Evolutionary conservation across 2,113 vertebrate species (phyloP).

Genomic region (Poeciliopsis prolifica): DNA sequence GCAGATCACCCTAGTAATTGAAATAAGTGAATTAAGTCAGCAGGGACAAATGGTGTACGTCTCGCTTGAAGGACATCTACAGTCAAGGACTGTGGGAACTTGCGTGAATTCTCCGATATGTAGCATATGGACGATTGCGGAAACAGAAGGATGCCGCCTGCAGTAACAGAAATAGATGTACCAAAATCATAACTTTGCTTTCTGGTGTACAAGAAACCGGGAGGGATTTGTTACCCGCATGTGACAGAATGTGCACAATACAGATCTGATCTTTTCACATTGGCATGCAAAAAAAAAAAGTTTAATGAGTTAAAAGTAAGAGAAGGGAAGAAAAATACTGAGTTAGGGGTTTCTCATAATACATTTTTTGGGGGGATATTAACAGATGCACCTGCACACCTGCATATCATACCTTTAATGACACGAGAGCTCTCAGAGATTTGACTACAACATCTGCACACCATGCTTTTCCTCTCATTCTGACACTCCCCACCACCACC

Average conservation of each 20-base stretch:
- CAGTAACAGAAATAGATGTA: slow-evolving; percentile 58
- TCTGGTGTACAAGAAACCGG: slow-evolving; percentile 34
- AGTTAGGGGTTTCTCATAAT: slow-evolving; percentile 7
- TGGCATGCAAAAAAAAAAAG: background rate
- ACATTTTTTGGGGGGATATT: background rate
- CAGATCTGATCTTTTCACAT: background rate
- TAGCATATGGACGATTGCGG: slow-evolving; percentile 52
- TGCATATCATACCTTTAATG: slow-evolving; percentile 8
- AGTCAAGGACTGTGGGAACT: slow-evolving; percentile 55
- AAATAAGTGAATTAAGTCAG: slow-evolving; percentile 58
- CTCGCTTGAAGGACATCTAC: slow-evolving; percentile 44
- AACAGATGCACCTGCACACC: slow-evolving; percentile 36
- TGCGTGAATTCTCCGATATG: slow-evolving; percentile 53
- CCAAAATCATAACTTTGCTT: slow-evolving; percentile 57
- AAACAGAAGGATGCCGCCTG: slow-evolving; percentile 58
- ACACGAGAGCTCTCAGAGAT: slow-evolving; percentile 5
- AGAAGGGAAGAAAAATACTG: background rate
- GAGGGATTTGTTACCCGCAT: background rate
- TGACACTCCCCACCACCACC: background rate
- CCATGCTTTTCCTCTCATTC: background rate
- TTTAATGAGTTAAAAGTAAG: slow-evolving; percentile 20
- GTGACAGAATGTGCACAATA: slow-evolving; percentile 10
- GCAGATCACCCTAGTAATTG: slow-evolving; percentile 44
- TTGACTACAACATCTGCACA: slow-evolving; percentile 42
- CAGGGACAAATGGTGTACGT: slow-evolving; percentile 49